Evolutionary conservation across 2,113 vertebrate genomes (phyloP), one percentile per base, ranked within the genome.

Genomic region (Macheiramphus alcinus): DNA sequence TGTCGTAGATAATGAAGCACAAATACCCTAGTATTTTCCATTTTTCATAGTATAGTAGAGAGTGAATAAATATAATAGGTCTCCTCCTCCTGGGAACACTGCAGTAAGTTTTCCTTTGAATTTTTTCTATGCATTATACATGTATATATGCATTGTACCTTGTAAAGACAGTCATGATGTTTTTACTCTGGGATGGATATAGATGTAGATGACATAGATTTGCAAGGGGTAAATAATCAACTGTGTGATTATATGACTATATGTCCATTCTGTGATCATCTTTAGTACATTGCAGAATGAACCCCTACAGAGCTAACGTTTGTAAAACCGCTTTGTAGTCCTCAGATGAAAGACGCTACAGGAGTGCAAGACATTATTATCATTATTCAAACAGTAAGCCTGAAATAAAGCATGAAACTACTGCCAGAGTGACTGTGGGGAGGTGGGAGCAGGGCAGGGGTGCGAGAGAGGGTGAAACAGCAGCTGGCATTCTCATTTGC

Each of bases 391-490:
- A 89, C 88, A 82, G 84, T 80, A 87, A 90, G 82, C 87, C 74
- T 90, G 91, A 94, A 96, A 94, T 94, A 97, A 92, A 96, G 93
- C 90, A 88, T 95, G 86, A 94, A 96, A 91, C 89, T 74, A 80
- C 82, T 93, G 92, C 23, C 88, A 93, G 87, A 94, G 85, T 81
- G 48, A 68, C 90, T 94, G 59, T 72, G 82, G 73, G 80, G 92
- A 81, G 88, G 88, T 93, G 79, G 56, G 85, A 93, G 53, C 40
- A 90, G 93, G 87, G 90, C 91, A 97, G 91, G 86, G 93, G 93
- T 89, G 71, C 32, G 1, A 50, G 91, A 92, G 42, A 93, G 93
- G 85, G 82, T 89, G 80, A 94, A 94, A 95, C 59, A 92, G 91
- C 94, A 90, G 67, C 86, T 94, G 94, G 94, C 93, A 82, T 96